Conservation (phyloP, 2,888 invertebrate genomes). For the Oscheius sp. region DNA sequence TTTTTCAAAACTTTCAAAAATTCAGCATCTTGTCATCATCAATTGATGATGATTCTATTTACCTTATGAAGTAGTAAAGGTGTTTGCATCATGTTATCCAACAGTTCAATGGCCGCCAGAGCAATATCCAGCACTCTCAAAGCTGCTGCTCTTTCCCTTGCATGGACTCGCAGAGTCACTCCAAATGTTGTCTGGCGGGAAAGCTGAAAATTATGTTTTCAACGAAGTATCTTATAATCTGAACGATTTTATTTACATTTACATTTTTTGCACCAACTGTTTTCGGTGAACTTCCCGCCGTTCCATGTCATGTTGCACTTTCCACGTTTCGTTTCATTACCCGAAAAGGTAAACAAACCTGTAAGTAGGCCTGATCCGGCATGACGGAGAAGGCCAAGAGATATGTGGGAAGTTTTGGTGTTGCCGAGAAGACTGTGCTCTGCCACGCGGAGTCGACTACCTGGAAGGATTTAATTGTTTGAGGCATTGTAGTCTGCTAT, state of each 20-base stretch:
- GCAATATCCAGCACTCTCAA: slow-evolving; percentile 51
- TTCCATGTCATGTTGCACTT: neutral
- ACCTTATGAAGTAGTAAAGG: slow-evolving; percentile 57
- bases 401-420: slow-evolving; percentile 53
- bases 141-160: slow-evolving; percentile 29
- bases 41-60: too few relatives aligned
- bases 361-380: slow-evolving; percentile 44
- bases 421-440: slow-evolving; percentile 49
- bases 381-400: slow-evolving; percentile 52
- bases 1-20: too few relatives aligned
- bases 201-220: slow-evolving; percentile 39
- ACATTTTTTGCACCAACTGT: neutral
- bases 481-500: neutral
- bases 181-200: slow-evolving; percentile 56
- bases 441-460: slow-evolving; percentile 48
- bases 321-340: neutral
- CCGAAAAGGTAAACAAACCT: slow-evolving; percentile 32
- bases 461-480: slow-evolving; percentile 5
- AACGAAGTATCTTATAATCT: neutral
- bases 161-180: slow-evolving; percentile 51
- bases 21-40: too few relatives aligned
- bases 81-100: slow-evolving; percentile 47
- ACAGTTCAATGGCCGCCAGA: slow-evolving; percentile 47
- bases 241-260: neutral
- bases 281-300: neutral